These are phyloP conservation scores for Apotomis capreana DNA, from an alignment of 2,888 invertebrate species.

Conservation along the genomic window DNA sequence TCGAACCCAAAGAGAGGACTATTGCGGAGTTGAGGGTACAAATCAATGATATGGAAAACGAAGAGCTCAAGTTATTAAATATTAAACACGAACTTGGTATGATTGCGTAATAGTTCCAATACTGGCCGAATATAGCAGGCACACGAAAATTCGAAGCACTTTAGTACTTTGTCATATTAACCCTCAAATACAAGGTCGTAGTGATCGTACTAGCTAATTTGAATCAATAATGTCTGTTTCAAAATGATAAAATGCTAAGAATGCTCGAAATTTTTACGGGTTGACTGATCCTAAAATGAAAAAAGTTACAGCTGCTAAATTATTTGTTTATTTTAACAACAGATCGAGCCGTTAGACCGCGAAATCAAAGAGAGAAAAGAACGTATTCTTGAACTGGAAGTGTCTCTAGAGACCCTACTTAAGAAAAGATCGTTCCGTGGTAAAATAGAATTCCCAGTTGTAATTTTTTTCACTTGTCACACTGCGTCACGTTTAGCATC, in stretches of 20 bases:
- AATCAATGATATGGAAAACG: conserved; percentile 93
- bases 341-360: conserved; percentile 93
- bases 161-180: too few species aligned
- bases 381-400: conserved; percentile 92
- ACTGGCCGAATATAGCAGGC: conserved; percentile 1
- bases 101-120: conserved; percentile 43
- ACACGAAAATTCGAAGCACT: too few species aligned
- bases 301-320: conserved; percentile 76
- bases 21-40: conserved; percentile 92
- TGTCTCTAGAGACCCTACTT: conserved; percentile 90
- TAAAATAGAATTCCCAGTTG: conserved; percentile 71
- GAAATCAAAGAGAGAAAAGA: conserved; percentile 92
- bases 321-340: conserved; percentile 49
- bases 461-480: conserved; percentile 71
- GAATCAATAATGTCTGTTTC: too few species aligned
- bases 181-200: too few species aligned
- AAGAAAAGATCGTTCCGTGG: conserved; percentile 87
- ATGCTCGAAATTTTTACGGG: too few species aligned
- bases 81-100: conserved; percentile 77
- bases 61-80: conserved; percentile 86
- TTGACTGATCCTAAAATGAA: conserved; percentile 46
- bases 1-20: conserved; percentile 92
- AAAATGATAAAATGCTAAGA: too few species aligned
- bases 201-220: too few species aligned
- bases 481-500: conserved; percentile 40